phyloP scores from a whole-genome alignment of 2,797 vertebrate species.

The Cheracebus regulus region DNA sequence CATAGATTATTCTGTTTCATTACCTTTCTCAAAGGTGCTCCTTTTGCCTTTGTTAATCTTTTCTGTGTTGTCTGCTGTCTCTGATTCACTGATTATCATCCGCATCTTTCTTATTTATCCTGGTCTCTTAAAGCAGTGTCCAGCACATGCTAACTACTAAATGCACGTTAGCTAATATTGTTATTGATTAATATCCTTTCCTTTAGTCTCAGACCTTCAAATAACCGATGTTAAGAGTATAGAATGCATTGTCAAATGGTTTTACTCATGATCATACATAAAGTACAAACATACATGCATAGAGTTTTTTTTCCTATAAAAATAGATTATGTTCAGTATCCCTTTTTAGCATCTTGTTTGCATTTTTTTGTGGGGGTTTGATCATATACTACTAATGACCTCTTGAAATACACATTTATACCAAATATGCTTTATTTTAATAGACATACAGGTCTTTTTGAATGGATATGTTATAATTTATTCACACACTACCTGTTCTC shows the following conservation, averaged over 20 bases:
- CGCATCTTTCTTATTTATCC: neutral
- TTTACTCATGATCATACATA: neutral
- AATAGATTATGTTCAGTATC: neutral
- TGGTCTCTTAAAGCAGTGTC: neutral
- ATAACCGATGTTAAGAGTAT: neutral
- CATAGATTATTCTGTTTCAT: neutral
- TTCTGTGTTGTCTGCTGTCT: neutral
- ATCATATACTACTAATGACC: neutral
- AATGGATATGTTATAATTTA: neutral
- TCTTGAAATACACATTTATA: neutral
- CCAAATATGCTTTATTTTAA: neutral
- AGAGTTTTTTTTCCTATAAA: neutral
- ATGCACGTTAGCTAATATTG: accelerated
- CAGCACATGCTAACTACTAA: too few species aligned
- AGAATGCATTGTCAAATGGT: neutral
- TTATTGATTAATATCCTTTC: neutral
- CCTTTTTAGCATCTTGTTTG: neutral
- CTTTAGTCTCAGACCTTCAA: neutral
- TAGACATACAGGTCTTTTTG: neutral
- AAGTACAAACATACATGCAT: neutral
- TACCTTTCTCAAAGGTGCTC: neutral
- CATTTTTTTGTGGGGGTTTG: neutral
- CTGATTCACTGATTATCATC: neutral
- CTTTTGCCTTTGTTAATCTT: neutral
- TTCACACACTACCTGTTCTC: neutral